Evolutionary conservation across 2,113 vertebrate genomes (phyloP).

Genomic region (Eudyptes chrysolophus): DNA sequence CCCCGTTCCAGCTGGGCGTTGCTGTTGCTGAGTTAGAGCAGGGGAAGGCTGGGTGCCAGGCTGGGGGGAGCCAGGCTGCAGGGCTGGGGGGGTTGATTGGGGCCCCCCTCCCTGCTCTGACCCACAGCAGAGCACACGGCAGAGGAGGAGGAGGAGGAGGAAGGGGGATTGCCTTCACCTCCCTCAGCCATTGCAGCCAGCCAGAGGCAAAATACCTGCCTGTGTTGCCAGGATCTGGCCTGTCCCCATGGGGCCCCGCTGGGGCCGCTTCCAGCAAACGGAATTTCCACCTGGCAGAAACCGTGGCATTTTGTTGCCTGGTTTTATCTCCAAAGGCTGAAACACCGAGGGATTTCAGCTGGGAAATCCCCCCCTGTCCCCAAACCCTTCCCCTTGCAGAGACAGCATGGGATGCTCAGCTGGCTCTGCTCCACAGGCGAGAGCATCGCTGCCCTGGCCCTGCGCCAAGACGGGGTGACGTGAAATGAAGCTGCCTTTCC

Average conservation of each 20-base stretch:
- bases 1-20: accelerated
- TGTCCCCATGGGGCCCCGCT: not conserved
- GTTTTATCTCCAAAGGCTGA: not conserved
- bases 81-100: not conserved
- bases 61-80: too few relatives aligned
- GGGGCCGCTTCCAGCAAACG: not conserved
- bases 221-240: not conserved
- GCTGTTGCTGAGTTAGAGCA: too few relatives aligned
- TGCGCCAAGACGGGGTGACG: accelerated
- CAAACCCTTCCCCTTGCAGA: not conserved
- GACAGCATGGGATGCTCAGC: not conserved
- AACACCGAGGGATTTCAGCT: not conserved
- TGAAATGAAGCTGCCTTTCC: not conserved
- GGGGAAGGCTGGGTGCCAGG: not conserved
- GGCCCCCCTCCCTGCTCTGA: not conserved
- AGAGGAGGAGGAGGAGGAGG: not conserved
- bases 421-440: not conserved
- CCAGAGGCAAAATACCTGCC: not conserved
- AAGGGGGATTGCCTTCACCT: not conserved
- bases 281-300: not conserved
- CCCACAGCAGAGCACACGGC: not conserved
- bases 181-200: not conserved
- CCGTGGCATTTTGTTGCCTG: not conserved
- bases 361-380: not conserved
- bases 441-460: not conserved